Conservation (phyloP, 2,113 vertebrate genomes). For the Lagopus muta region DNA sequence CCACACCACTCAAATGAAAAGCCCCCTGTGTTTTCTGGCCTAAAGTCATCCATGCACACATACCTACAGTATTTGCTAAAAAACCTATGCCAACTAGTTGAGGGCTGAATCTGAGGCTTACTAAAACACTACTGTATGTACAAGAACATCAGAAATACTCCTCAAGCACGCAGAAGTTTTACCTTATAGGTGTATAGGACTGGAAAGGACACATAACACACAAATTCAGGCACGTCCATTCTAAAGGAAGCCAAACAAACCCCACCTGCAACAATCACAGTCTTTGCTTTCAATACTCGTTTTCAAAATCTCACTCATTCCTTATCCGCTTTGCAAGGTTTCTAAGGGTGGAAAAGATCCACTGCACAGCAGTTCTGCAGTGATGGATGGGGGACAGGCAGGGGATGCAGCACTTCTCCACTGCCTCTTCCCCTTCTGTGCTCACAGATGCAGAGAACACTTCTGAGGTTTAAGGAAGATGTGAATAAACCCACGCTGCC, state of each 20-base stretch:
- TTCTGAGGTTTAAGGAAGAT: slow-evolving; percentile 43
- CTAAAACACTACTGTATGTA: not conserved
- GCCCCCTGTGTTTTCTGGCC: not conserved
- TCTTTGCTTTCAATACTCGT: not conserved
- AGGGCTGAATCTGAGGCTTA: slow-evolving; percentile 3
- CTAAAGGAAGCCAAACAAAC: not conserved
- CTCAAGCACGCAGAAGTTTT: not conserved
- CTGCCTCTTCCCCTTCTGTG: not conserved
- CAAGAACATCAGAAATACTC: not conserved
- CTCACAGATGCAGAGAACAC: not conserved
- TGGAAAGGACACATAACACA: not conserved
- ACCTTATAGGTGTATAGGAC: not conserved
- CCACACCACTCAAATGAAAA: not conserved
- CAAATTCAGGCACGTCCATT: not conserved
- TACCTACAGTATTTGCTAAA: slow-evolving; percentile 6
- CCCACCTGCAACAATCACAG: not conserved
- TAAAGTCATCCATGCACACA: not conserved
- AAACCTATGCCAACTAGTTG: not conserved
- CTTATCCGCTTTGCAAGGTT: not conserved
- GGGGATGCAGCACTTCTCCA: not conserved
- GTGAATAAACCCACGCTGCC: slow-evolving; percentile 28
- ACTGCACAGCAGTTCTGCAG: not conserved
- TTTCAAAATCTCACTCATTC: slow-evolving; percentile 10
- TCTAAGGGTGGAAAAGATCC: slow-evolving; percentile 1
- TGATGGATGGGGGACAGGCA: not conserved